phyloP scores from a whole-genome alignment of 2,797 vertebrate species.

The Sebastes taczanowskii region DNA sequence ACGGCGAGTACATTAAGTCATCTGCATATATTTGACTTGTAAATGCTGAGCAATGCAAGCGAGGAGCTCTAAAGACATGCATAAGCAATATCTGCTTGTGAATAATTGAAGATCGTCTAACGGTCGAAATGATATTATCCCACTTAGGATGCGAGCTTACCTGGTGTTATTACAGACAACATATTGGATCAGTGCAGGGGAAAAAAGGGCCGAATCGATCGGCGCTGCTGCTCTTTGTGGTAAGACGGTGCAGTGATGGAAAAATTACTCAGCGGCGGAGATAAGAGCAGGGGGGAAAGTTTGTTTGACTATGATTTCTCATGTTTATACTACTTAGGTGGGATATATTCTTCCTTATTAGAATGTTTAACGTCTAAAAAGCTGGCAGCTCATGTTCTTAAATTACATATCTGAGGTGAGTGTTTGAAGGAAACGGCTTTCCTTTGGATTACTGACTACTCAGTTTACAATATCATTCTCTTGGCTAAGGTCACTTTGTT shows the following conservation, averaged over 20 bases:
- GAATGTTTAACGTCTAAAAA: neutral
- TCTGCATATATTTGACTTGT: constrained; percentile 35
- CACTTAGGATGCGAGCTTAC: constrained; percentile 58
- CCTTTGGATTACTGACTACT: neutral
- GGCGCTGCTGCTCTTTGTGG: constrained; percentile 45
- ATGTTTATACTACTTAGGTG: constrained; percentile 27
- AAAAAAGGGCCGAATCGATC: constrained; percentile 45
- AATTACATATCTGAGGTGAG: neutral
- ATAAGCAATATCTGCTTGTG: constrained; percentile 67
- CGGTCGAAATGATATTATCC: constrained; percentile 48
- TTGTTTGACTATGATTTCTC: constrained; percentile 37
- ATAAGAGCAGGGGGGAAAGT: constrained; percentile 8
- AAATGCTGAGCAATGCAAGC: constrained; percentile 57
- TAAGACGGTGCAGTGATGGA: constrained; percentile 40
- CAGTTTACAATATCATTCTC: neutral
- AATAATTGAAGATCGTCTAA: constrained; percentile 68
- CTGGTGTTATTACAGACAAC: constrained; percentile 60
- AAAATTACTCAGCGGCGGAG: constrained; percentile 29
- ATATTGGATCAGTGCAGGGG: constrained; percentile 49
- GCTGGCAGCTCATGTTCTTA: neutral
- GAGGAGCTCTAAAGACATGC: constrained; percentile 26
- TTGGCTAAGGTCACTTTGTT: neutral
- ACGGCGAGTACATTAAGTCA: neutral
- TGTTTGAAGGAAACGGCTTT: neutral
- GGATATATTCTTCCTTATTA: neutral